Base-by-base conservation (phyloP, 2,797 vertebrate genomes). In the Champsocephalus esox region DNA sequence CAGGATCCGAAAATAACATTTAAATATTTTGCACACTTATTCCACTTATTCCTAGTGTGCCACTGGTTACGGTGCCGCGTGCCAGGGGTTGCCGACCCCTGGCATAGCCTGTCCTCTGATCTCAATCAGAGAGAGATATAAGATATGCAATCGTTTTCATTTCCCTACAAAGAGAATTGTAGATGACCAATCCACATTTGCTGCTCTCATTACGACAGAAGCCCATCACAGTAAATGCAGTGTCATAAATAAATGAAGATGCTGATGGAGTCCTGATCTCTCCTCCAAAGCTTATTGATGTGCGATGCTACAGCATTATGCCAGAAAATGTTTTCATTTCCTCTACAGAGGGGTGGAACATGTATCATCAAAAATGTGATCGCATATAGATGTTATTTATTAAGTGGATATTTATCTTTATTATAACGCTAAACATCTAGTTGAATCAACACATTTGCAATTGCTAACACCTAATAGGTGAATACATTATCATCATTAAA, bases 201-300 rank as follows among this genome's bases (percentile, higher is more conserved):
- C 65, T 57, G 59, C 66, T 51, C 38, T 81, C 51, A 76, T 70
- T 66, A 77, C 70, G 38, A 59, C 38, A 74, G 44, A 46, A 59
- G 52, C 58, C 62, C 64, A 68, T 84, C 57, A 70, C 56, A 55
- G 57, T 46, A 61, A 43, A 75, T 82, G 65, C 66, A 60, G 49
- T 17, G 55, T 78, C 63, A 88, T 90, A 70, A 92, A 91, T 91
- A 88, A 92, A 86, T 89, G 54, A 89, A 74, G 69, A 69, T 11
- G 60, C 61, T 87, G 66, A 84, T 80, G 63, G 61, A 73, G 81
- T 58, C 70, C 68, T 85, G 83, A 86, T 79, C 89, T 89, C 79
- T 81, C 61, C 73, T 82, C 56, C 66, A 77, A 82, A 60, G 21
- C 63, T 75, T 87, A 90, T 84, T 80, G 82, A 87, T 70, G 67